Percentiles rank a stretch among this genome's conserved stretches.
phyloP scores from a whole-genome alignment of 1,140 invertebrate species.

The Drosophila mayri region DNA sequence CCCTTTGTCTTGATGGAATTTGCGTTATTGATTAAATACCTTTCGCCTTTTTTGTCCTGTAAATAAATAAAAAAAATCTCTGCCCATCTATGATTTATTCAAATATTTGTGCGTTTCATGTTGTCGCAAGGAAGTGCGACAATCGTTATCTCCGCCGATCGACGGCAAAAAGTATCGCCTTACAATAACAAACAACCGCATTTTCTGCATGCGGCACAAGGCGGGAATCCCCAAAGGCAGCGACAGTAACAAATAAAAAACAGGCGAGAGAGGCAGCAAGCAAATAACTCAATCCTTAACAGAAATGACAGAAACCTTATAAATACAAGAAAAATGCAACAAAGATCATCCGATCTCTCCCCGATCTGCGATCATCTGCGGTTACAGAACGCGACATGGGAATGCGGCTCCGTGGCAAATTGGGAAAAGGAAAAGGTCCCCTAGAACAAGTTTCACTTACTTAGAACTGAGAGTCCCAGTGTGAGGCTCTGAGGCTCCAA shows the following conservation, averaged over 20 bases:
- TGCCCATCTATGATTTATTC: constrained; percentile 61
- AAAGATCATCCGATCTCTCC: constrained; percentile 66
- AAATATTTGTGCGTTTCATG: constrained; percentile 69
- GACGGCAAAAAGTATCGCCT: constrained; percentile 62
- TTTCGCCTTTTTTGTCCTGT: not conserved
- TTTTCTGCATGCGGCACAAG: constrained; percentile 59
- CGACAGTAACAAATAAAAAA: constrained; percentile 9
- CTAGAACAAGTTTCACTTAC: constrained; percentile 74
- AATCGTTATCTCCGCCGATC: constrained; percentile 54
- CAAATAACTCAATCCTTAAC: constrained; percentile 82
- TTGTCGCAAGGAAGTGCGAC: constrained; percentile 35
- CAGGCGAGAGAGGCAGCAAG: constrained; percentile 35
- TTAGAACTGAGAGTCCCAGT: constrained; percentile 45
- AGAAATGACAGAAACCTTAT: constrained; percentile 81
- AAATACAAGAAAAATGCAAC: constrained; percentile 71
- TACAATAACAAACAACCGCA: constrained; percentile 69
- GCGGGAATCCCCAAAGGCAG: constrained; percentile 60
- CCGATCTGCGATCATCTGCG: constrained; percentile 67
- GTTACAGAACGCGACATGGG: constrained; percentile 73
- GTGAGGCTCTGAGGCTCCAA: not conserved
- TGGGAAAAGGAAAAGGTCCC: constrained; percentile 51
- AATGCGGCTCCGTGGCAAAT: constrained; percentile 70
- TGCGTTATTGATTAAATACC: constrained; percentile 20
- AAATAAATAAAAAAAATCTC: constrained; percentile 9
- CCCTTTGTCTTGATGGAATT: constrained; percentile 4